phyloP scores from a whole-genome alignment of 2,888 invertebrate genomes.

The Leptopilina drosophilae region DNA sequence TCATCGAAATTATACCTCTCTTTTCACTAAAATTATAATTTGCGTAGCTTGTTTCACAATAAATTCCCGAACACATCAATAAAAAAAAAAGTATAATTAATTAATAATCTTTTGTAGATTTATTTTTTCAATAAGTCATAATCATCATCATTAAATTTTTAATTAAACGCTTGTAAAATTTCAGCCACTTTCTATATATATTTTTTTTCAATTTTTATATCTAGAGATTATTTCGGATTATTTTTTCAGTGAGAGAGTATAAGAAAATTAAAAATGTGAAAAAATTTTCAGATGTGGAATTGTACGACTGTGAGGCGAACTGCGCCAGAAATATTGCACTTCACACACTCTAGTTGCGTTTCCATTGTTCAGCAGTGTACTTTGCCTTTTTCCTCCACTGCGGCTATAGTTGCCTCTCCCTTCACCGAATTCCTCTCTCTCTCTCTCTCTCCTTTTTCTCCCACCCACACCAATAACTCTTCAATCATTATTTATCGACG shows the following conservation, averaged over 20 bases:
- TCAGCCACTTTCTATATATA: too few relatives aligned
- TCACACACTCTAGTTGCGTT: slow-evolving; percentile 66
- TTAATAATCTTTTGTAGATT: background rate
- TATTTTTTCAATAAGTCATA: too few relatives aligned
- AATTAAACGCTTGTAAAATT: too few relatives aligned
- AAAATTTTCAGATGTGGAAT: slow-evolving; percentile 24
- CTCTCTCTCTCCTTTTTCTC: background rate
- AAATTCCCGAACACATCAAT: background rate
- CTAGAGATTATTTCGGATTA: background rate
- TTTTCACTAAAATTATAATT: background rate
- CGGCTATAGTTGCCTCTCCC: background rate
- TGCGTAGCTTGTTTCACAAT: background rate
- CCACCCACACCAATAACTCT: slow-evolving; percentile 27
- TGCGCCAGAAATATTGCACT: slow-evolving; percentile 63
- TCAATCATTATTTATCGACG: slow-evolving; percentile 40
- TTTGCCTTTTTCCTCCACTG: background rate
- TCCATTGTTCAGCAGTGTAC: slow-evolving; percentile 40
- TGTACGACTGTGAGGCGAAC: slow-evolving; percentile 40
- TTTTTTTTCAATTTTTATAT: background rate
- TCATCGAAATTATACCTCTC: background rate
- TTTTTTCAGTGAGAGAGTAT: slow-evolving; percentile 1
- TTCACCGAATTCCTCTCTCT: background rate
- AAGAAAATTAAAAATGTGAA: slow-evolving; percentile 2
- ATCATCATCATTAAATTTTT: too few relatives aligned
- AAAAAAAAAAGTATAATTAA: background rate